phyloP scores from a whole-genome alignment of 2,888 invertebrate species.

The Amphipoea lucens region DNA sequence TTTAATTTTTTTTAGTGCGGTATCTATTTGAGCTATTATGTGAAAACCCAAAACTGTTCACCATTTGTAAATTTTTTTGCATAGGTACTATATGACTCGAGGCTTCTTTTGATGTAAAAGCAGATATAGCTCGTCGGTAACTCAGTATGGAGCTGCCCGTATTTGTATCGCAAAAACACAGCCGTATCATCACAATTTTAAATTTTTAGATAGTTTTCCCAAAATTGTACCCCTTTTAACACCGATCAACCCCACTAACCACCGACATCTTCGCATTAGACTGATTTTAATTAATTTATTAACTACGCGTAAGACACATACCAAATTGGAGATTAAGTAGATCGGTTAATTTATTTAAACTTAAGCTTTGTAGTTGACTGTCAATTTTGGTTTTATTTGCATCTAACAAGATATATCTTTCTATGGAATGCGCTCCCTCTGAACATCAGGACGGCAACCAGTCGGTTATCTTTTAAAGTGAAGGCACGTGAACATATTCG shows the following conservation, averaged over 20 bases:
- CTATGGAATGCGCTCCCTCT: no score
- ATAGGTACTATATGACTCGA: neutral
- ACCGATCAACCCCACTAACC: slow-evolving; percentile 73
- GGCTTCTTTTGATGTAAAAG: neutral
- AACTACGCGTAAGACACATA: slow-evolving; percentile 80
- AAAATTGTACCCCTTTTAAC: neutral
- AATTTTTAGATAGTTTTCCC: slow-evolving; percentile 8
- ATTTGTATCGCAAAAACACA: slow-evolving; percentile 5
- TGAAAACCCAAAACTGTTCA: no score
- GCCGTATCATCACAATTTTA: neutral
- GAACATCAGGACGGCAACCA: no score
- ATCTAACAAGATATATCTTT: slow-evolving; percentile 25
- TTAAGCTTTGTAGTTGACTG: slow-evolving; percentile 52
- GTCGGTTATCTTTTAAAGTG: no score
- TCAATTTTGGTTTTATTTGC: slow-evolving; percentile 33
- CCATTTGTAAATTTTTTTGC: no score
- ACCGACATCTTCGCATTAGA: slow-evolving; percentile 83
- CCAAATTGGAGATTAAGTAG: slow-evolving; percentile 80
- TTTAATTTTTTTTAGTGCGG: no score
- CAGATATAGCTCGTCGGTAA: no score
- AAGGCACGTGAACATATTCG: no score
- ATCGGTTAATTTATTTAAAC: slow-evolving; percentile 59
- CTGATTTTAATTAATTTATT: slow-evolving; percentile 85
- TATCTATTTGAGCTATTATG: no score
- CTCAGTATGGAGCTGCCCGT: neutral